Conservation (phyloP, 2,888 invertebrate species). For the Asteroscopus sphinx region DNA sequence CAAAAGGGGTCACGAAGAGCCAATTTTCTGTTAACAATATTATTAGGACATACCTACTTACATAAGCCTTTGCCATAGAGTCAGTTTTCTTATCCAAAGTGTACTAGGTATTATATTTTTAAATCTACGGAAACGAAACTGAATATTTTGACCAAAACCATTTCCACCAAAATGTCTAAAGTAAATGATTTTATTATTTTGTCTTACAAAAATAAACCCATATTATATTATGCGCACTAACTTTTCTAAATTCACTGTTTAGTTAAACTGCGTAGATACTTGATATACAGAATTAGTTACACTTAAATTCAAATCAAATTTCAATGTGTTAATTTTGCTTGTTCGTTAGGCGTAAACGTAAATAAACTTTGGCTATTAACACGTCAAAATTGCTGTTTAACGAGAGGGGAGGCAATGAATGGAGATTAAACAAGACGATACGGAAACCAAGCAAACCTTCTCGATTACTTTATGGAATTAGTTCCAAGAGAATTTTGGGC, state of each 20-base stretch:
- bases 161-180: too few species aligned
- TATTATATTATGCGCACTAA: background rate
- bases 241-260: slow-evolving; percentile 17
- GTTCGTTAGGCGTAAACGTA: slow-evolving; percentile 75
- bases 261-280: slow-evolving; percentile 16
- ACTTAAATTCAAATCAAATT: slow-evolving; percentile 70
- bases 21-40: too few species aligned
- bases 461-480: slow-evolving; percentile 85
- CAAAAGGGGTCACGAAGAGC: too few species aligned
- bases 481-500: slow-evolving; percentile 69
- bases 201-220: background rate
- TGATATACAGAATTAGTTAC: slow-evolving; percentile 54
- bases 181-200: background rate
- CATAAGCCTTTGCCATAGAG: too few species aligned
- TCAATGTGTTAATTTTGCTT: slow-evolving; percentile 76
- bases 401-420: slow-evolving; percentile 83
- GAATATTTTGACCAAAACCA: too few species aligned
- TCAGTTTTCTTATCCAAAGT: too few species aligned
- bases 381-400: slow-evolving; percentile 85
- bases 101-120: too few species aligned
- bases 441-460: slow-evolving; percentile 76
- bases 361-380: slow-evolving; percentile 85
- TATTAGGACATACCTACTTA: too few species aligned
- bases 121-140: too few species aligned
- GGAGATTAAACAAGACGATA: slow-evolving; percentile 86